A percentile compares a stretch with the other conserved stretches of the same genome.
Evolutionary conservation across 2,797 vertebrate genomes (phyloP).

Genomic region (Tamandua tetradactyla): DNA sequence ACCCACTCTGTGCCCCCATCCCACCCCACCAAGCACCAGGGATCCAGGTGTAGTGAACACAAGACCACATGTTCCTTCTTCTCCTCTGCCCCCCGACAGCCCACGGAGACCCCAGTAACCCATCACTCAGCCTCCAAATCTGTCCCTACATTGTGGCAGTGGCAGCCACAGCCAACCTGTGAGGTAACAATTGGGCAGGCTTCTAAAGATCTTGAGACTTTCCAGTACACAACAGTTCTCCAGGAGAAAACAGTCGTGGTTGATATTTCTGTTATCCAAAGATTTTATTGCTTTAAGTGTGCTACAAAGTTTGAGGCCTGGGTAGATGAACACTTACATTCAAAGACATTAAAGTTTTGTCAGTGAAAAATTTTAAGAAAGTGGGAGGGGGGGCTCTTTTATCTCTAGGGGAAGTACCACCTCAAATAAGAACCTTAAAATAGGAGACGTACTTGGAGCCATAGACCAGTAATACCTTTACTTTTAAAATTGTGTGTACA

Average conservation of each 20-base stretch:
- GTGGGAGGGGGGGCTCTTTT: background rate
- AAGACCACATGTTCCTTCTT: accelerated
- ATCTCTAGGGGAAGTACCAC: background rate
- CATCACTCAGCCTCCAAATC: background rate
- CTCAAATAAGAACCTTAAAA: background rate
- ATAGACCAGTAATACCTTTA: background rate
- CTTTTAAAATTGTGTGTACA: background rate
- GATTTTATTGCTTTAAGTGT: background rate
- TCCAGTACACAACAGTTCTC: background rate
- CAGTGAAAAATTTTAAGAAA: background rate
- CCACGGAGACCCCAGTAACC: accelerated
- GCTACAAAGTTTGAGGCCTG: background rate
- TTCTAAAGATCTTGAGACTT: background rate
- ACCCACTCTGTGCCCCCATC: too few relatives aligned
- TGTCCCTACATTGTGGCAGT: accelerated
- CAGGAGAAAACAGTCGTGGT: background rate
- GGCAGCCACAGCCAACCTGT: background rate
- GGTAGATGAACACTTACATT: background rate
- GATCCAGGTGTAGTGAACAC: too few relatives aligned
- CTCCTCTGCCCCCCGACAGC: background rate
- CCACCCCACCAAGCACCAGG: too few relatives aligned
- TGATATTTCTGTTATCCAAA: background rate
- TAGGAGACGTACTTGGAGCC: background rate
- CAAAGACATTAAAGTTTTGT: background rate
- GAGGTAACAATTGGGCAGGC: background rate